Conservation (phyloP, 2,888 invertebrate species). For the Auanema sp. region DNA sequence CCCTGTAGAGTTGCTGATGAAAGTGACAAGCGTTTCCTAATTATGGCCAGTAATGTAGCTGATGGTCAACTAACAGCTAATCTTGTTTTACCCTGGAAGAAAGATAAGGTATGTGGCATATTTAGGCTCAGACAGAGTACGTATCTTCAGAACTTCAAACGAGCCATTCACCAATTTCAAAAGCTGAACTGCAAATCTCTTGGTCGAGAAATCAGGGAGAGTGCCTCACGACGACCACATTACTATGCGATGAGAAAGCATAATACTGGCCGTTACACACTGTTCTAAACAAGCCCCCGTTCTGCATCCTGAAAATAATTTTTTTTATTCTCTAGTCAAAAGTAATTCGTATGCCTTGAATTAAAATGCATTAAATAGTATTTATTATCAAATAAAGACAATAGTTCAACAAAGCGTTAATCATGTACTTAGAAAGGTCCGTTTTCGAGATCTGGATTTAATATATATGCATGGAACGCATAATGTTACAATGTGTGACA, state of each 20-base stretch:
- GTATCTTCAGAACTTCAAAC: constrained; percentile 59
- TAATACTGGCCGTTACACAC: constrained; percentile 34
- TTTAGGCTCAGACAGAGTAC: not conserved
- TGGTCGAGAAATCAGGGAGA: constrained; percentile 62
- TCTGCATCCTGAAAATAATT: constrained; percentile 3
- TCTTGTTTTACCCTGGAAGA: constrained; percentile 61
- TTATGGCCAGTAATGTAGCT: constrained; percentile 49
- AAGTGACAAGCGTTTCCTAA: constrained; percentile 23
- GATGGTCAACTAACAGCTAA: constrained; percentile 48
- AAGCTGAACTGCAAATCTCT: constrained; percentile 60
- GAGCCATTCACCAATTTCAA: constrained; percentile 60
- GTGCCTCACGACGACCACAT: constrained; percentile 50
- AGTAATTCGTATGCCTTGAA: no score
- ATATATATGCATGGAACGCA: no score
- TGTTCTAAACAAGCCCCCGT: constrained; percentile 8
- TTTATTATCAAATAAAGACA: no score
- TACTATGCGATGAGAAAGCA: constrained; percentile 43
- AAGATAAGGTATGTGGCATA: constrained; percentile 41
- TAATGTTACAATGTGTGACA: no score
- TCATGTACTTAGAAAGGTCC: no score
- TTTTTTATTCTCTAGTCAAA: constrained; percentile 16
- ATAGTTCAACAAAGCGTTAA: no score
- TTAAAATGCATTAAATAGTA: no score
- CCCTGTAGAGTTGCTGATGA: constrained; percentile 29
- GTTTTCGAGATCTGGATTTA: no score